phyloP scores from a whole-genome alignment of 1,140 invertebrate genomes.

The Habropoda laboriosa region DNA sequence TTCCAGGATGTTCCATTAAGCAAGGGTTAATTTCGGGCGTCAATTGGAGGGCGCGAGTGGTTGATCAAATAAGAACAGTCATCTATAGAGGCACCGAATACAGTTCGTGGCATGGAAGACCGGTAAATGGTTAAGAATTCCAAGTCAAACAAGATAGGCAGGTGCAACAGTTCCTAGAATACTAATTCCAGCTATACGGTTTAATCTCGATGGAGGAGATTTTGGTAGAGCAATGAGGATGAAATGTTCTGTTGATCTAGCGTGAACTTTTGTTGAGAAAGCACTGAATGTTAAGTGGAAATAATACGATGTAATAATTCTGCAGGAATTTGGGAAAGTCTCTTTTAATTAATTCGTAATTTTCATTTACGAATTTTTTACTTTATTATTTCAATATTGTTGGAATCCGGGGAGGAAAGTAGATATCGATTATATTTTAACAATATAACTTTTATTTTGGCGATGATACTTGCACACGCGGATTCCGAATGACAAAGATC shows the following conservation, averaged over 20 bases:
- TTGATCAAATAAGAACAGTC: slow-evolving; percentile 1
- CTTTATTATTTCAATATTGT: too few species aligned
- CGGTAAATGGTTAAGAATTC: neutral
- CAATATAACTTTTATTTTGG: too few species aligned
- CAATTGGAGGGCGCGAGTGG: neutral
- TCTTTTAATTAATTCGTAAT: neutral
- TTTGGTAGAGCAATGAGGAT: too few species aligned
- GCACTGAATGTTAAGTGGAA: too few species aligned
- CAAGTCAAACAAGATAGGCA: neutral
- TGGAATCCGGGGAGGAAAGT: too few species aligned
- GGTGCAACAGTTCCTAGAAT: neutral
- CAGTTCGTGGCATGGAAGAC: neutral
- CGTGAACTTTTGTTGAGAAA: too few species aligned
- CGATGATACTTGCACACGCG: neutral
- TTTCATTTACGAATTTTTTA: too few species aligned
- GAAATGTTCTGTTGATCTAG: too few species aligned
- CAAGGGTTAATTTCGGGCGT: neutral
- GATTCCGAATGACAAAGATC: neutral
- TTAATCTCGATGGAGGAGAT: neutral
- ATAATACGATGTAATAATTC: too few species aligned
- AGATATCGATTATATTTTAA: too few species aligned
- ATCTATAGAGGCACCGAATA: neutral
- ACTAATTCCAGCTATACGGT: neutral
- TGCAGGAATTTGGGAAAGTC: neutral
- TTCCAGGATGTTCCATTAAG: neutral